Evolutionary conservation across 2,888 invertebrate genomes (phyloP).

Genomic region (Cataglyphis cursor): DNA sequence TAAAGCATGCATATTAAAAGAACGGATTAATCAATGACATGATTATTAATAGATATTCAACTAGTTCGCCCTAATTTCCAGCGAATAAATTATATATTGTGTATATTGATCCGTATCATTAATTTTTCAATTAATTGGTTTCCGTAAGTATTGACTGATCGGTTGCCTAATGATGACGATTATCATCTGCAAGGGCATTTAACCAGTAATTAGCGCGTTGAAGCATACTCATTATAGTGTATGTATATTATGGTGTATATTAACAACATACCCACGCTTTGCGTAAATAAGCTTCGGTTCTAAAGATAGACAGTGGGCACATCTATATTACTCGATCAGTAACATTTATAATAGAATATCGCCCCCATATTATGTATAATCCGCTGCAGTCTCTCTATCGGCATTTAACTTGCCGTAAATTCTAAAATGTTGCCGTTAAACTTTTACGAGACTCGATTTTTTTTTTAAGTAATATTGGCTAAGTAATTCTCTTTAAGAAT

Average conservation of each 20-base stretch:
- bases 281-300: conserved; percentile 25
- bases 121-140: conserved; percentile 33
- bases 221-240: conserved; percentile 14
- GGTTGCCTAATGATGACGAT: conserved; percentile 11
- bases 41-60: conserved; percentile 31
- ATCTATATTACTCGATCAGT: neutral
- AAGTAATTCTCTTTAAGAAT: conserved; percentile 30
- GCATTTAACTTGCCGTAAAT: neutral
- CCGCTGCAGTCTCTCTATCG: neutral
- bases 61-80: conserved; percentile 1
- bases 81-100: neutral
- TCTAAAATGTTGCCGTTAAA: neutral
- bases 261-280: conserved; percentile 1
- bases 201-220: conserved; percentile 37
- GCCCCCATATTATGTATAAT: neutral
- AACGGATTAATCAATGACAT: neutral
- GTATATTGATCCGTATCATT: neutral
- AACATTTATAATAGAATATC: neutral
- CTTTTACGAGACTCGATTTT: neutral
- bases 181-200: conserved; percentile 27
- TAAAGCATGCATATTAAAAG: neutral
- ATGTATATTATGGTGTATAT: neutral
- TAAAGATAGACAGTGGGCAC: conserved; percentile 17
- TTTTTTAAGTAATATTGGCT: conserved; percentile 13
- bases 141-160: conserved; percentile 5